Conservation (phyloP, 2,113 vertebrate genomes). For the Vulpes ferrilata region DNA sequence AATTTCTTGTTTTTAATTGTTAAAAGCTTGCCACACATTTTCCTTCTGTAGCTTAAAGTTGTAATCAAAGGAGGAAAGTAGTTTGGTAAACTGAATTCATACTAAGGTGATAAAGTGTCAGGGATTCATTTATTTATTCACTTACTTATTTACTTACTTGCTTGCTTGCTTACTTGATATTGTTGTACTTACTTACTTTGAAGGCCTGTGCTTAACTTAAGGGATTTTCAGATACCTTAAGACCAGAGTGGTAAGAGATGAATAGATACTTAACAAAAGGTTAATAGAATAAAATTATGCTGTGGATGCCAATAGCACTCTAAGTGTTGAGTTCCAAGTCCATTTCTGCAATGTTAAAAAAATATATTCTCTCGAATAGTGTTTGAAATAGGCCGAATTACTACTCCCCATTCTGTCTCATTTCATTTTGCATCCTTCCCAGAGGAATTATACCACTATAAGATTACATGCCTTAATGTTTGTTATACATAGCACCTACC, state of each 20-base stretch:
- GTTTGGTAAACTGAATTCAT: background rate
- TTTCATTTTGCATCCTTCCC: background rate
- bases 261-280: background rate
- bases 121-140: background rate
- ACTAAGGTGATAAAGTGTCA: background rate
- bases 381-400: background rate
- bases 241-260: background rate
- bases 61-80: slow-evolving; percentile 35
- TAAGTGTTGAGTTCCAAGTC: background rate
- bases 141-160: background rate
- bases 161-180: background rate
- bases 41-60: slow-evolving; percentile 16
- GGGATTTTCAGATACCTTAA: background rate
- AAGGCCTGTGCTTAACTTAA: background rate
- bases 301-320: background rate
- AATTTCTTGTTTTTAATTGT: background rate
- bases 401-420: background rate
- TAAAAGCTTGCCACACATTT: background rate
- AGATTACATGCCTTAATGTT: background rate
- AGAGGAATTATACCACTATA: background rate
- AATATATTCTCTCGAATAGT: background rate
- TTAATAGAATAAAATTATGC: background rate
- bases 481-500: background rate
- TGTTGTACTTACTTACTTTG: background rate
- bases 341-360: background rate